Conservation (phyloP, 2,797 vertebrate genomes). For the Neomorphus geoffroyi region DNA sequence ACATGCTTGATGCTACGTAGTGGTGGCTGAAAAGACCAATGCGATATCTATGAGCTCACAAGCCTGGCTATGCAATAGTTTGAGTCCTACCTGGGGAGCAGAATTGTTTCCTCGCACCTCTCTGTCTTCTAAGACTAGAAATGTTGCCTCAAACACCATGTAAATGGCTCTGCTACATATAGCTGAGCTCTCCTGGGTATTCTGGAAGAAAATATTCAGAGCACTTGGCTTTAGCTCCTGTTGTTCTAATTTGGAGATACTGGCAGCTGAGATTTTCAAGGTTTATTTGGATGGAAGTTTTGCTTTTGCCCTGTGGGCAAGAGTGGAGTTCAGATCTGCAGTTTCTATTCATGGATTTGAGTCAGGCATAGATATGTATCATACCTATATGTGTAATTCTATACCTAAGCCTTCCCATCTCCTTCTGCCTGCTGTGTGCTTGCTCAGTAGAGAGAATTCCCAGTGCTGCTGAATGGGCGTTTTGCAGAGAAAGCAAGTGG, state of each 20-base stretch:
- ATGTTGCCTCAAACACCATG: not conserved
- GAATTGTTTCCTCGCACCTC: not conserved
- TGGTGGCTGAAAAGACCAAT: not conserved
- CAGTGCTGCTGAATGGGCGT: not conserved
- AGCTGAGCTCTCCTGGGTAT: not conserved
- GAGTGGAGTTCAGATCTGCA: not conserved
- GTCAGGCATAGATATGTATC: not conserved
- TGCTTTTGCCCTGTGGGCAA: not conserved
- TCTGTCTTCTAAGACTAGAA: constrained; percentile 11
- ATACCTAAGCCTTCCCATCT: not conserved
- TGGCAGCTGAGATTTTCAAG: constrained; percentile 9
- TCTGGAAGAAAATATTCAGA: not conserved
- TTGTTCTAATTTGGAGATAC: not conserved
- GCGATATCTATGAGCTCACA: not conserved
- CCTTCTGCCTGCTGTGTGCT: not conserved
- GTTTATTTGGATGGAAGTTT: not conserved
- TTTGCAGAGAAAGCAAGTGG: not conserved
- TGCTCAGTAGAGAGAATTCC: not conserved
- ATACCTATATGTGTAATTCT: not conserved
- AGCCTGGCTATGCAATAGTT: not conserved
- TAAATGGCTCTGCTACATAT: not conserved
- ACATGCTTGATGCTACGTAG: not conserved
- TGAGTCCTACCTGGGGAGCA: not conserved
- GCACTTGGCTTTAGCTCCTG: constrained; percentile 2
- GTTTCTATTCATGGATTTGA: not conserved